Percentiles rank a stretch among this genome's conserved stretches.
Conservation (phyloP, 92 coral and sea anemone genomes). For the Phenganax stokvisi region DNA sequence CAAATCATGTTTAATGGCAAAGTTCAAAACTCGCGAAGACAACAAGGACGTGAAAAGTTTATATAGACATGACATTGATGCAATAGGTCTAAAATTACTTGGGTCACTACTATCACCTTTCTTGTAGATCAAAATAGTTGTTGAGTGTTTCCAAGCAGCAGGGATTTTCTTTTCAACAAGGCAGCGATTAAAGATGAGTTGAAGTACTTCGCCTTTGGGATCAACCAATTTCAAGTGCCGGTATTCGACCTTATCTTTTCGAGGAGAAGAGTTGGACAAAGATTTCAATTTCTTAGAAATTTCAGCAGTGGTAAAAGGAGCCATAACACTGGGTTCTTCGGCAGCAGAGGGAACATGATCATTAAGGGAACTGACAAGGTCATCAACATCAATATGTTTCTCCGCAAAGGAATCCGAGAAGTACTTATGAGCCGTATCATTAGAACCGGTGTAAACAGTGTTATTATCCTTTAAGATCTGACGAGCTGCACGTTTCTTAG, state of each 20-base stretch:
- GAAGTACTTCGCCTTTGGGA: background rate
- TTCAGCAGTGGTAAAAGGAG: no score
- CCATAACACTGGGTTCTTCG: no score
- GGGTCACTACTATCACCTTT: background rate
- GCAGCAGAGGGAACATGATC: no score
- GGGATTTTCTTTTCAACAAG: background rate
- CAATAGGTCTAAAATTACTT: background rate
- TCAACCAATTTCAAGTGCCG: background rate
- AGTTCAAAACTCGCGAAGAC: slow-evolving; percentile 6
- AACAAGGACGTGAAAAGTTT: background rate
- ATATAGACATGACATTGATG: background rate
- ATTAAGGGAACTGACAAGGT: no score
- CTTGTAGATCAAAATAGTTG: slow-evolving; percentile 10
- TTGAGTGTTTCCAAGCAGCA: background rate
- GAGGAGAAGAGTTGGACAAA: background rate
- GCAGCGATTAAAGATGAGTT: background rate
- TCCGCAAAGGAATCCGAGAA: background rate
- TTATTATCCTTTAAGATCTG: background rate
- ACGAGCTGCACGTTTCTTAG: slow-evolving; percentile 11
- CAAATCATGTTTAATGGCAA: background rate
- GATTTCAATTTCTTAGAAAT: no score
- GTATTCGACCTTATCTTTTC: background rate
- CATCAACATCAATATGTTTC: no score
- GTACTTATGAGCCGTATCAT: background rate
- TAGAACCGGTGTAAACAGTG: background rate